Conservation (phyloP, 2,797 vertebrate species). For the Gastrophryne carolinensis region DNA sequence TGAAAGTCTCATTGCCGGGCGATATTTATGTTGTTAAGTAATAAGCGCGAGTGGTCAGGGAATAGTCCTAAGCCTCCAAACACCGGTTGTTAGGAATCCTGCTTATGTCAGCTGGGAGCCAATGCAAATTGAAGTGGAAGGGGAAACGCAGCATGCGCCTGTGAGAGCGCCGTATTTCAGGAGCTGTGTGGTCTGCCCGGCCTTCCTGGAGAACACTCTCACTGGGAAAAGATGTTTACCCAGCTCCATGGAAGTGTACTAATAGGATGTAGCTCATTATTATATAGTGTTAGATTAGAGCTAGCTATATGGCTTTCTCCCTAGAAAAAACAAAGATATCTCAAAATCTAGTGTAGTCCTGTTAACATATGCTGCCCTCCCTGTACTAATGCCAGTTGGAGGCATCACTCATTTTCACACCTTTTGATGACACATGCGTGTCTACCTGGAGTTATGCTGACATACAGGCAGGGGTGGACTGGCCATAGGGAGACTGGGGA, state of each 20-base stretch:
- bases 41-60: slow-evolving; percentile 47
- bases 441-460: no score
- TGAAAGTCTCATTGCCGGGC: slow-evolving; percentile 26
- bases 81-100: slow-evolving; percentile 31
- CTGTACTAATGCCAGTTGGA: no score
- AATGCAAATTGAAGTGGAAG: slow-evolving; percentile 39
- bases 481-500: no score
- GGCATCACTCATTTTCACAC: no score
- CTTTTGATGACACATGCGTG: no score
- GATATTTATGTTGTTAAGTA: slow-evolving; percentile 49
- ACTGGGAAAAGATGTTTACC: slow-evolving; percentile 27
- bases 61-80: slow-evolving; percentile 38
- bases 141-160: slow-evolving; percentile 18
- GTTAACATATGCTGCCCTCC: no score
- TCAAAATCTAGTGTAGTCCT: background rate
- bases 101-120: slow-evolving; percentile 40
- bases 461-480: no score
- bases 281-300: slow-evolving; percentile 5
- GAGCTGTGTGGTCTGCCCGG: slow-evolving; percentile 34
- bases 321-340: background rate
- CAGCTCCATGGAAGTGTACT: background rate
- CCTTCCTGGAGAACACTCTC: background rate
- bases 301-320: background rate
- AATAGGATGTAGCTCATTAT: slow-evolving; percentile 11
- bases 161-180: background rate